Evolutionary conservation across 2,888 invertebrate species (phyloP).

Genomic region (Rotaria macrura): DNA sequence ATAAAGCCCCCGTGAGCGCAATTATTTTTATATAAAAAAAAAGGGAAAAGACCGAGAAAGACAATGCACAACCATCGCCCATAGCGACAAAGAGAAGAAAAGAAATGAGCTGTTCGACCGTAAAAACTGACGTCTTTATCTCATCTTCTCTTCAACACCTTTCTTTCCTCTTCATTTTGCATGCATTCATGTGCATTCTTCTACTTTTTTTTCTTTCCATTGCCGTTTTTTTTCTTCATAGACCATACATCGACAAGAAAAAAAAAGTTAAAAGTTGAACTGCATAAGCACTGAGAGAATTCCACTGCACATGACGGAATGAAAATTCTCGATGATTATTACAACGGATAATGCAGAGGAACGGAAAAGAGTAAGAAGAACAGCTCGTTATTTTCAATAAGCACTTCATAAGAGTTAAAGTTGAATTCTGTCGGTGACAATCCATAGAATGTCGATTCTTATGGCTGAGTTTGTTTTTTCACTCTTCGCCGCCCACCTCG

Average conservation of each 20-base stretch:
- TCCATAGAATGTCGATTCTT: too few relatives aligned
- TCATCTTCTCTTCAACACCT: background rate
- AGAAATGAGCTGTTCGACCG: constrained; percentile 8
- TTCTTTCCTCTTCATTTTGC: background rate
- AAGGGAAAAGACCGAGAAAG: background rate
- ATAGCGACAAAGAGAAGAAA: background rate
- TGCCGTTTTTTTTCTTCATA: background rate
- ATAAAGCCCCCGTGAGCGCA: background rate
- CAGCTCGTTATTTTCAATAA: background rate
- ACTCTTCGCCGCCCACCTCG: too few relatives aligned
- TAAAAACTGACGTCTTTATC: background rate
- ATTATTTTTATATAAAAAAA: background rate
- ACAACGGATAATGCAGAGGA: background rate
- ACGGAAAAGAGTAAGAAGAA: background rate
- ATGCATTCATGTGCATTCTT: background rate
- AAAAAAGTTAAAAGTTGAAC: background rate
- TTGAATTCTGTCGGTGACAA: background rate
- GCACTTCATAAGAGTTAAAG: background rate
- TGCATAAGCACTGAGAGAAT: background rate
- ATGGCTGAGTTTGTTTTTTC: too few relatives aligned
- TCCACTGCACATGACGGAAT: background rate
- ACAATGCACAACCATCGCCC: background rate
- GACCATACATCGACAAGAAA: background rate
- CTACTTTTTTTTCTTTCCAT: background rate
- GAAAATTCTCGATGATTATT: background rate